Conservation (phyloP, 2,888 invertebrate genomes). For the Ophion ventricosus region DNA sequence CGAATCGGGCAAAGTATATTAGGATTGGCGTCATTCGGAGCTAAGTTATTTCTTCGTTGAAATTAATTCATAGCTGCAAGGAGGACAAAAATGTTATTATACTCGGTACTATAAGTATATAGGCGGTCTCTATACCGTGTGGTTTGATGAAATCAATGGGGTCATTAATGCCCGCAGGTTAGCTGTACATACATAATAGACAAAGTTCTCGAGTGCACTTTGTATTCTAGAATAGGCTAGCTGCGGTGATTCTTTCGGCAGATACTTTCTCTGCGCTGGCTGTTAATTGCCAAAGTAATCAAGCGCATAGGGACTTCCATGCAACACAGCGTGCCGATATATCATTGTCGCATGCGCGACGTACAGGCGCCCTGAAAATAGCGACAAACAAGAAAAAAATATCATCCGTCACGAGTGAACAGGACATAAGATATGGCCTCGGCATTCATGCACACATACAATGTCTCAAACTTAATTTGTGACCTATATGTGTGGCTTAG, state of each 20-base stretch:
- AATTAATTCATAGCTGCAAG: slow-evolving; percentile 19
- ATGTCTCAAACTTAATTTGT: not conserved
- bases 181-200: slow-evolving; percentile 31
- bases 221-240: slow-evolving; percentile 27
- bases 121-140: not conserved
- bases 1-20: not conserved
- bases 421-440: not conserved
- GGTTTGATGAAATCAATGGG: slow-evolving; percentile 47
- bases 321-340: slow-evolving; percentile 9
- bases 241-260: slow-evolving; percentile 37
- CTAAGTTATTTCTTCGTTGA: slow-evolving; percentile 34
- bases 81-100: slow-evolving; percentile 46
- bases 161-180: slow-evolving; percentile 56
- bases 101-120: slow-evolving; percentile 46
- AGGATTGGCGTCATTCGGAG: not conserved
- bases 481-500: not conserved
- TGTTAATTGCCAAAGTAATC: slow-evolving; percentile 57
- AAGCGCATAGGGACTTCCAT: slow-evolving; percentile 25
- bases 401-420: slow-evolving; percentile 16
- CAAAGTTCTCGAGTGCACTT: slow-evolving; percentile 23
- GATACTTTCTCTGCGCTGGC: slow-evolving; percentile 53
- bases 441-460: not conserved
- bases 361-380: slow-evolving; percentile 1
- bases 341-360: slow-evolving; percentile 28
- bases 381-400: not conserved